Percentiles rank a stretch among this genome's conserved stretches.
These are phyloP conservation scores for Picathartes gymnocephalus DNA, from an alignment of 2,113 vertebrate genomes.

Conservation along the genomic window DNA sequence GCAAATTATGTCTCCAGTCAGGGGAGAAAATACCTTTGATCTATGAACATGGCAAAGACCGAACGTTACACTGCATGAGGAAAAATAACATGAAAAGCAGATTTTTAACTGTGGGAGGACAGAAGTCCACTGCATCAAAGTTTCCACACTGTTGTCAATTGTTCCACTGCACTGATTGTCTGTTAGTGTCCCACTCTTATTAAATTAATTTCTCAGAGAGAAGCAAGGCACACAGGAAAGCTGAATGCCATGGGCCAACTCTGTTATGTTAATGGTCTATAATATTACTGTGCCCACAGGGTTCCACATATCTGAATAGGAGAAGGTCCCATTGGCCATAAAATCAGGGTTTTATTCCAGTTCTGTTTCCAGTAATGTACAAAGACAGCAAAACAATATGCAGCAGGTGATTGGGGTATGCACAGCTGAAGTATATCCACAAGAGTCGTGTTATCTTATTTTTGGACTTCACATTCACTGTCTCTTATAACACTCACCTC, in stretches of 20 bases:
- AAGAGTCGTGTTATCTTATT: neutral
- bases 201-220: neutral
- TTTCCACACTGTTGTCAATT: neutral
- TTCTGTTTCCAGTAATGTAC: neutral
- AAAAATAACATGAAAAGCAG: neutral
- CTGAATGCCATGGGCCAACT: neutral
- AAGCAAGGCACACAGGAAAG: neutral
- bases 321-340: neutral
- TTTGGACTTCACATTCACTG: neutral
- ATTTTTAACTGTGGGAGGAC: neutral
- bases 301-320: neutral
- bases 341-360: neutral
- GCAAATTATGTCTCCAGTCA: neutral
- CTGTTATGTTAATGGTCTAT: neutral
- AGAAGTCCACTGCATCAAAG: neutral
- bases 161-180: neutral
- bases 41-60: neutral
- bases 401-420: neutral
- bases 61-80: neutral
- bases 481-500: neutral
- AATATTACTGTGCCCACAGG: neutral
- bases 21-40: neutral
- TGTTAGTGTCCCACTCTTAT: neutral
- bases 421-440: neutral
- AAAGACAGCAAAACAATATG: neutral